Base-by-base conservation (phyloP, 2,113 vertebrate species). In the Caretta caretta region DNA sequence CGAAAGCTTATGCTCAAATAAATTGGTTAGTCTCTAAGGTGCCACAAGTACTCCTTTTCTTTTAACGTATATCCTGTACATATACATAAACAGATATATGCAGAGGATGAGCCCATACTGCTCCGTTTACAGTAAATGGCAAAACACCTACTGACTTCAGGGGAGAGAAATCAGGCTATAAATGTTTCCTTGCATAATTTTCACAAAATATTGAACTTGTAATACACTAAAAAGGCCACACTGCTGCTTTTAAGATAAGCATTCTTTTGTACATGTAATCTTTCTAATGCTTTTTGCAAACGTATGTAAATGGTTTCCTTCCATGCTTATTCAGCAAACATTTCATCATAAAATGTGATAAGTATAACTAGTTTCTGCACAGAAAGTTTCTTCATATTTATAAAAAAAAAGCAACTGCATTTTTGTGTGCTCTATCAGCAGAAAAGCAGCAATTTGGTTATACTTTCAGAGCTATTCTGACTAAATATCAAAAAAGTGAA, bases 331-430 rank as follows among this genome's bases (percentile, higher is more conserved):
- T 48, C 78, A 97, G 51, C 59, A 97, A 38, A 57, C 35, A 72
- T 89, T 94, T 93, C 78, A 51, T 87, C 78, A 95, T 17, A 95
- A 91, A 91, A 75, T 94, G 62, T 59, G 83, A 93, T 49, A 46
- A 94, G 42, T 72, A 72, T 10, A 82, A 89, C 5, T 89, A 9
- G 89, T 89, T 87, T 90, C 80, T 91, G 76, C 51, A 46, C 29
- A 90, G 50, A 14, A 86, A 35, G 19, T 87, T 92, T 91, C 91
- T 93, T 95, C 46, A 10, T 2, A 35, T 19, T 86, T 91, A 25
- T 83, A 83, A 94, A 81, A 79, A 95, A 90, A 83, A 95, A 94
- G 65, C 25, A 97, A 93, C n/a, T 78, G 6, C 35, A 31, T 53
- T 79, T 89, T 86, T 42, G 3, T 89, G 84, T 90, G 83, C 91